phyloP scores from a whole-genome alignment of 1,140 invertebrate genomes.

The Tachypleus tridentatus region DNA sequence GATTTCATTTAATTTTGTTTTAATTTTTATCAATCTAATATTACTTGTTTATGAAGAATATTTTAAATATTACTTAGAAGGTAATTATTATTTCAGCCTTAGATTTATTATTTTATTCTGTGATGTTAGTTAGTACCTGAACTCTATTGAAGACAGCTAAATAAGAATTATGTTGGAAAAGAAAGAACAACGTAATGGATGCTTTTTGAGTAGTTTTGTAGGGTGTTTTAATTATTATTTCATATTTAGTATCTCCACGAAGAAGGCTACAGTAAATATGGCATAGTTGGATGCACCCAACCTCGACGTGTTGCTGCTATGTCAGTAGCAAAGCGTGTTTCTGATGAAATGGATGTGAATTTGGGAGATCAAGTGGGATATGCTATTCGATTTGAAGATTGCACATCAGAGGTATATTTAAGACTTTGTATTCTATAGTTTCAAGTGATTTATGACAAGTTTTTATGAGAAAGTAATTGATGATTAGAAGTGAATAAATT shows the following conservation, averaged over 20 bases:
- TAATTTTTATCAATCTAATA: too few species aligned
- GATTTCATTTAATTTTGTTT: too few species aligned
- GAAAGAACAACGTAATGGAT: not conserved
- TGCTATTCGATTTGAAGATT: conserved; percentile 99
- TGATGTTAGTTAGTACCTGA: too few species aligned
- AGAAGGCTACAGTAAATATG: conserved; percentile 85
- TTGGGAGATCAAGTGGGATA: conserved; percentile 91
- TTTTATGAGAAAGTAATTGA: not conserved
- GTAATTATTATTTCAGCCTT: too few species aligned
- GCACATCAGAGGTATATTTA: conserved; percentile 65
- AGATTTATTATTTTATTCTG: too few species aligned
- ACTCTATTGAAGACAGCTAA: too few species aligned
- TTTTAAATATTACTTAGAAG: too few species aligned
- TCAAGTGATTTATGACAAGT: not conserved
- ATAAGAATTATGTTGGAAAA: too few species aligned
- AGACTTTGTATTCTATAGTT: too few species aligned
- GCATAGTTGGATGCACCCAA: conserved; percentile 90
- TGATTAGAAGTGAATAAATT: conserved; percentile 2
- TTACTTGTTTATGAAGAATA: too few species aligned
- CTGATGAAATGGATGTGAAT: conserved; percentile 89
- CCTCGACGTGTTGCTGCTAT: conserved; percentile 94
- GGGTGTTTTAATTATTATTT: too few species aligned
- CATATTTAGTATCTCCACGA: conserved; percentile 71
- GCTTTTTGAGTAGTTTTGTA: not conserved
- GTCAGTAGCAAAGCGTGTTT: conserved; percentile 97